Base-by-base conservation (phyloP, 30 jellyfish, hydroid and myxozoan species). In the Cassiopea xamachana region DNA sequence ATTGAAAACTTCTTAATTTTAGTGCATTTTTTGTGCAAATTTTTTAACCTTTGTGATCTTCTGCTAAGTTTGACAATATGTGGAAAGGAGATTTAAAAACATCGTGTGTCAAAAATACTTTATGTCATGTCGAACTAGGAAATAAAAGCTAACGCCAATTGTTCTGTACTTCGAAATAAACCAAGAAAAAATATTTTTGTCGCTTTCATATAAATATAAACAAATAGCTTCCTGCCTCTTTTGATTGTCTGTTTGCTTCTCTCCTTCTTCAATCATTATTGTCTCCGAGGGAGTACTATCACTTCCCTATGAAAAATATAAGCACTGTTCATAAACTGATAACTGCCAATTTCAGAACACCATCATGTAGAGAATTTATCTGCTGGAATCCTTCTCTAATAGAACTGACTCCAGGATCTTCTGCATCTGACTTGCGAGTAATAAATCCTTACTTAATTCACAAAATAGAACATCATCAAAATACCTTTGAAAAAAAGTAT, bases 261-360 rank as follows among this genome's bases (percentile, higher is more conserved):
- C 39, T 27, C 39, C 74, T 7, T 46, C 27, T 7, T 85, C 93
- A 45, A 85, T 77, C 46, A 74, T 43, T 17, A 85, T 61, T 17
- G 62, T 62, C 48, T 75, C 85, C 0, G 81, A 16, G 18, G 43
- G 15, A 73, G 75, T 85, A 16, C 82, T 58, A 4, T 1, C 55
- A 45, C 51, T 48, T 8, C 87, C 87, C 93, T 85, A 83, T 1
- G 7, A 49, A 71, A 51, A 73, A 1, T 5, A 12, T 61, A 4
- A 14, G 9, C 39, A 27, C 39, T 27, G 39, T 49, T 17, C 9
- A 8, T 12, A 13, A 73, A 55, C 64, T 6, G 12, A 55, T 3
- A 55, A 55, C 7, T 55, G 7, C 64, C 12, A 55, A 10, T 3
- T 55, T 3, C 7, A 10, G 64, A 3, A 10, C 64, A 3, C 12